phyloP scores from a whole-genome alignment of 2,797 vertebrate genomes.

The Alosa sapidissima region DNA sequence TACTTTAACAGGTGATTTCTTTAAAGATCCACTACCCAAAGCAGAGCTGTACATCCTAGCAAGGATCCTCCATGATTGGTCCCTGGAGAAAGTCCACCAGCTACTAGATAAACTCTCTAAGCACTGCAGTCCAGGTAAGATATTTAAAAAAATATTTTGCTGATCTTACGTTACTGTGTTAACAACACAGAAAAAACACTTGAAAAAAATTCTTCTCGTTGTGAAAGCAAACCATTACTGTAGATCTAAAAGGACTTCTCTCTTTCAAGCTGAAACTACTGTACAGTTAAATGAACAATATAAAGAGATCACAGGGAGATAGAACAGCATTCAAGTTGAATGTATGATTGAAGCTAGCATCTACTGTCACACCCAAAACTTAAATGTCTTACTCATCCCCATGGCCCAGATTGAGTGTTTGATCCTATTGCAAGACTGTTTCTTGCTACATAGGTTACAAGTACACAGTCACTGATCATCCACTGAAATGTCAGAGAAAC shows the following conservation, averaged over 20 bases:
- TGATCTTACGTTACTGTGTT: neutral
- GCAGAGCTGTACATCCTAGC: slow-evolving; percentile 87
- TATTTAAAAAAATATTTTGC: neutral
- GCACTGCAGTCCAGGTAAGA: slow-evolving; percentile 80
- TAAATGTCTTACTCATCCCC: neutral
- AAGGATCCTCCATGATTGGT: slow-evolving; percentile 80
- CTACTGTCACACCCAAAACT: neutral
- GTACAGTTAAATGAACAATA: neutral
- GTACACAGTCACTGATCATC: neutral
- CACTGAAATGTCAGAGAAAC: too few species aligned
- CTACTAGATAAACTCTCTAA: slow-evolving; percentile 78
- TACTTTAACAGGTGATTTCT: slow-evolving; percentile 80
- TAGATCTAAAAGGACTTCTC: neutral
- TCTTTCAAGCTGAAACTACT: neutral
- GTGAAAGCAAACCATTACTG: neutral
- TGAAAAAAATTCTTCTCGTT: too few species aligned
- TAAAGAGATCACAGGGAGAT: neutral
- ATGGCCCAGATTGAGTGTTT: neutral
- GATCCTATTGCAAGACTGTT: neutral
- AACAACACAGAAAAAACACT: neutral
- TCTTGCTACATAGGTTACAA: neutral
- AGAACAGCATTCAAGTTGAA: too few species aligned
- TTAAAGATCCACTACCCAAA: slow-evolving; percentile 80
- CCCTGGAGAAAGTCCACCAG: slow-evolving; percentile 75
- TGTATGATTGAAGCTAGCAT: too few species aligned